phyloP scores from a whole-genome alignment of 2,113 vertebrate genomes.

The Boleophthalmus pectinirostris region DNA sequence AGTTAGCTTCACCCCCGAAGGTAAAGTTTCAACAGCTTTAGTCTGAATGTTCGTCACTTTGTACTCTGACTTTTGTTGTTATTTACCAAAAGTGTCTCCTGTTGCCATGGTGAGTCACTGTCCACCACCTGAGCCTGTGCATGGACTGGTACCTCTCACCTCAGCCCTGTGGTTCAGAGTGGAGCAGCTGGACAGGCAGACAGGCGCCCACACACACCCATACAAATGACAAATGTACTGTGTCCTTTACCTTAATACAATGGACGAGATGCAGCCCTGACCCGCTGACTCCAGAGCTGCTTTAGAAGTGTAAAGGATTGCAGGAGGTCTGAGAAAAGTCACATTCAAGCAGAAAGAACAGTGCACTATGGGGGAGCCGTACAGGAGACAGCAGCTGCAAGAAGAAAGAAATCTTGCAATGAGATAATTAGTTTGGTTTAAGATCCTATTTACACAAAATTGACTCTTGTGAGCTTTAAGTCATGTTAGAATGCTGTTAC shows the following conservation, averaged over 20 bases:
- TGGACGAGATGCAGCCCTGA: slow-evolving; percentile 3
- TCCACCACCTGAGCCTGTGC: slow-evolving; percentile 14
- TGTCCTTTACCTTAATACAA: slow-evolving; percentile 33
- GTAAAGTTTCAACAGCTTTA: not conserved
- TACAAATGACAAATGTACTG: not conserved
- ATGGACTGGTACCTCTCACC: slow-evolving; percentile 6
- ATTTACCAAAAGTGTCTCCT: not conserved
- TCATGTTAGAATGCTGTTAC: too few species aligned
- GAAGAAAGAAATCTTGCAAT: not conserved
- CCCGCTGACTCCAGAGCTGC: not conserved
- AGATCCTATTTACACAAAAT: too few species aligned
- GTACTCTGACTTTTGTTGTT: not conserved
- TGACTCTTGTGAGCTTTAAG: too few species aligned
- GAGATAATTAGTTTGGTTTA: not conserved
- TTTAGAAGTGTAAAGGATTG: slow-evolving; percentile 8
- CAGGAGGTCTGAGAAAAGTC: not conserved
- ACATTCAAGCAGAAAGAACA: not conserved
- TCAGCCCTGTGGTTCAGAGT: not conserved
- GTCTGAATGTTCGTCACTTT: not conserved
- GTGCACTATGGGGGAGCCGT: not conserved
- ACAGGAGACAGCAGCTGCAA: not conserved
- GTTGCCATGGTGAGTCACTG: not conserved
- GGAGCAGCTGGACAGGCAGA: slow-evolving; percentile 18
- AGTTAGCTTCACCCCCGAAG: too few species aligned
- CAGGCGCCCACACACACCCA: not conserved